Conservation (phyloP, 2,797 vertebrate genomes). For the Cirrhinus molitorella region DNA sequence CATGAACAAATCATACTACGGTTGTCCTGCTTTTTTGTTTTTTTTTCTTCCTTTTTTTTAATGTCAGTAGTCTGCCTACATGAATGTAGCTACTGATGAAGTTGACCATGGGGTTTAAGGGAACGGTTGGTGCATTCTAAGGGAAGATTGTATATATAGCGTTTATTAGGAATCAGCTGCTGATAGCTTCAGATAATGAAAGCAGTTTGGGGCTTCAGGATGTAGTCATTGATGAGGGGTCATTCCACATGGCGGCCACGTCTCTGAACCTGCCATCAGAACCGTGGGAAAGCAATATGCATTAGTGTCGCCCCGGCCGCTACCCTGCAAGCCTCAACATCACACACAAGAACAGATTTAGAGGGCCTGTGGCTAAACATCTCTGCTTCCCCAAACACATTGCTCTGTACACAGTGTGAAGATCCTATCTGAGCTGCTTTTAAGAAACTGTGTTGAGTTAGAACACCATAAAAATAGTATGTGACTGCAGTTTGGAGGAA, state of each 20-base stretch:
- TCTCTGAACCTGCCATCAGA: slow-evolving; percentile 83
- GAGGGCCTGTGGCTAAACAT: slow-evolving; percentile 15
- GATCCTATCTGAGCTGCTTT: slow-evolving; percentile 12
- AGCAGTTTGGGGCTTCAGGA: slow-evolving; percentile 78
- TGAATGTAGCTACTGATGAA: slow-evolving; percentile 60
- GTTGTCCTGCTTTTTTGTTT: slow-evolving; percentile 37
- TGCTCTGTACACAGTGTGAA: not conserved
- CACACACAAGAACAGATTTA: slow-evolving; percentile 52
- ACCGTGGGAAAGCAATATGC: slow-evolving; percentile 76
- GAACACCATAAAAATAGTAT: slow-evolving; percentile 35
- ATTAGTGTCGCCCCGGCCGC: slow-evolving; percentile 69
- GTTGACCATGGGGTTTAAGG: slow-evolving; percentile 56
- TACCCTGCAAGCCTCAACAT: slow-evolving; percentile 55
- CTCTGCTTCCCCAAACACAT: slow-evolving; percentile 11
- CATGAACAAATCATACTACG: slow-evolving; percentile 65
- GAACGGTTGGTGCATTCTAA: slow-evolving; percentile 57
- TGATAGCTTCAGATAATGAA: slow-evolving; percentile 71
- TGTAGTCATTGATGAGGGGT: slow-evolving; percentile 83
- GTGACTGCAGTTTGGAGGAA: slow-evolving; percentile 24
- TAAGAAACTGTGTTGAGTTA: not conserved
- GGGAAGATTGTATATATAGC: slow-evolving; percentile 61
- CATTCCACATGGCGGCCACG: slow-evolving; percentile 85
- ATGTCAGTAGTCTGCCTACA: slow-evolving; percentile 58
- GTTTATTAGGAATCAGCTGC: slow-evolving; percentile 63
- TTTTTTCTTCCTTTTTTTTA: slow-evolving; percentile 32